Base-by-base conservation (phyloP, 2,113 vertebrate species). In the Benitochromis conjunctus region DNA sequence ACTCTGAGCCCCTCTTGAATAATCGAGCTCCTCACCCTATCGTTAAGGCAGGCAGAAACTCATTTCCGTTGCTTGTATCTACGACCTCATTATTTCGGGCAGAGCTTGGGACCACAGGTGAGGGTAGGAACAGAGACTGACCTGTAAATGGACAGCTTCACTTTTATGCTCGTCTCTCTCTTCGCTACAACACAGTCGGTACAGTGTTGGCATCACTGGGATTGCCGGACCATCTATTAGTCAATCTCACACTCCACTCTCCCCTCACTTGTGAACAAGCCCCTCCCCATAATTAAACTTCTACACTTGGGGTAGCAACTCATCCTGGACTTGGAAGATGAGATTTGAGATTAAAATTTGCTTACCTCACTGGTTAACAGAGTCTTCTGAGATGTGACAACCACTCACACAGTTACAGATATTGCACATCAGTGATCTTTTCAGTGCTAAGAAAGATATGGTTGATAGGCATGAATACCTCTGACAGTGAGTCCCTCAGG, bases 391-490 rank as follows among this genome's bases (percentile, higher is more conserved):
- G 36, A 26, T 78, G 60, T 82, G 62, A 81, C 78, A 84, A 13
- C 26, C 56, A 38, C 51, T 76, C 46, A 13, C 46, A 53, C 16
- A 51, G 26, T 74, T 60, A 79, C 34, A 60, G 29, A 74, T 21
- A 53, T 41, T 86, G 5, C 64, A 10, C 55, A 84, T 85, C 51
- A 79, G 29, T 56, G 34, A 60, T 76, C 66, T 29, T 66, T 56
- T 53, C 62, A 79, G 56, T 29, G 21, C 14, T 78, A 79, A 84
- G 83, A 66, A 80, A 85, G 79, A 92, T 83, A 48, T 60, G 55
- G 69, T 78, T 54, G 78, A 88, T 91, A 54, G 90, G 55, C 86
- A 64, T 90, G 78, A 91, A 82, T 88, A 86, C 78, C 43, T 82
- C 71, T 92, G 86, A 91, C 85, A 91, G 81, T 64, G 9, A 3